Conservation (phyloP, 2,113 vertebrate genomes). For the Leuciscus idus region DNA sequence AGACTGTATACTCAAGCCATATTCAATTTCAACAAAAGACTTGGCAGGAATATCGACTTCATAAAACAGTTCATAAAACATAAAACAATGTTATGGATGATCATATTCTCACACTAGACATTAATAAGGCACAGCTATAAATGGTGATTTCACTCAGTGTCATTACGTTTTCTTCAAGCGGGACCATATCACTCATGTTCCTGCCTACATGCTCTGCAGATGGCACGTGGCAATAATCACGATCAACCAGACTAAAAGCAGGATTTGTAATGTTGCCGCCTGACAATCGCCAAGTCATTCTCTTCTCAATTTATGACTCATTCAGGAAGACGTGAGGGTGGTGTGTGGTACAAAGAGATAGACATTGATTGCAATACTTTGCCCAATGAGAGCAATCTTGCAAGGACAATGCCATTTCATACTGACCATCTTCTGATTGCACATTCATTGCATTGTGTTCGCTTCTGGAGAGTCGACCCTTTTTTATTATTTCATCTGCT, state of each 20-base stretch:
- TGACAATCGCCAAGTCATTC: not conserved
- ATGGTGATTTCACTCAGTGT: not conserved
- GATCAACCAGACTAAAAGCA: slow-evolving; percentile 7
- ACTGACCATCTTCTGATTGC: slow-evolving; percentile 17
- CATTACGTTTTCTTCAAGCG: not conserved
- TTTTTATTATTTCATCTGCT: slow-evolving; percentile 7
- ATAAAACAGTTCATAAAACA: slow-evolving; percentile 31
- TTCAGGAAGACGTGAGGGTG: not conserved
- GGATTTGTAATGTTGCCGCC: not conserved
- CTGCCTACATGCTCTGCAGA: not conserved
- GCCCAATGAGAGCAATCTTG: not conserved
- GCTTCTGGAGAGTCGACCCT: not conserved
- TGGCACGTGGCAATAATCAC: not conserved
- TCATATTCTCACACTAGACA: not conserved
- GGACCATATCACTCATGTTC: not conserved
- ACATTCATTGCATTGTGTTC: not conserved
- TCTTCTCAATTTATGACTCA: not conserved
- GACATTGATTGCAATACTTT: slow-evolving; percentile 22
- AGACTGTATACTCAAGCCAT: not conserved
- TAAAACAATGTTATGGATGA: slow-evolving; percentile 5
- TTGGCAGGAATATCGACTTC: slow-evolving; percentile 1
- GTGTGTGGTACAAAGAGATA: slow-evolving; percentile 6
- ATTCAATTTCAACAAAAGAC: slow-evolving; percentile 3
- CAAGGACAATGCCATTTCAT: not conserved
- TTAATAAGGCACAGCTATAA: not conserved